Percentiles rank a stretch among this genome's conserved stretches.
Evolutionary conservation across 2,888 invertebrate species (phyloP).

Genomic region (Epirrhoe tristata): DNA sequence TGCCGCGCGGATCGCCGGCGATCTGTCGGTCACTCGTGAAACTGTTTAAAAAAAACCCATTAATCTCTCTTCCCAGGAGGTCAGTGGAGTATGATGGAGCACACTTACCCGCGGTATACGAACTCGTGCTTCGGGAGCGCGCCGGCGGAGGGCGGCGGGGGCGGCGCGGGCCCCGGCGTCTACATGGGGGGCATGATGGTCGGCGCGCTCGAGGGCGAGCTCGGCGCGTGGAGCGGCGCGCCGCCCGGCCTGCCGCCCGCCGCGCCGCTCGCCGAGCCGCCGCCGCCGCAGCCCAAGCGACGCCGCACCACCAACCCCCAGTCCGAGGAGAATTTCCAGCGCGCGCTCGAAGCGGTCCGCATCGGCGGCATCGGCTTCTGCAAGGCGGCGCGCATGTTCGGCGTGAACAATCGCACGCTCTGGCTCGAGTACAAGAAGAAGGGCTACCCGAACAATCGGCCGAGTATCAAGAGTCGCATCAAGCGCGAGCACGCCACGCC

Average conservation of each 20-base stretch:
- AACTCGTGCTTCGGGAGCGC: constrained; percentile 88
- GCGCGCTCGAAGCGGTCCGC: constrained; percentile 92
- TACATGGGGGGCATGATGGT: constrained; percentile 84
- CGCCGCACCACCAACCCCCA: constrained; percentile 92
- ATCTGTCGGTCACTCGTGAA: constrained; percentile 1
- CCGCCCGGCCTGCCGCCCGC: constrained; percentile 67
- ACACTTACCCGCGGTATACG: constrained; percentile 91
- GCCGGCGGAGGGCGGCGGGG: constrained; percentile 46
- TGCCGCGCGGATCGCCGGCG: constrained; percentile 12
- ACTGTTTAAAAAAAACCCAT: constrained; percentile 66
- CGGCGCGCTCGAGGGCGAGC: constrained; percentile 63
- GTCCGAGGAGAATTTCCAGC: constrained; percentile 92
- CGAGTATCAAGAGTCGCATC: constrained; percentile 91
- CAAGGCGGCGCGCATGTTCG: constrained; percentile 93
- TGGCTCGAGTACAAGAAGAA: constrained; percentile 95
- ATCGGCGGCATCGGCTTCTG: constrained; percentile 94
- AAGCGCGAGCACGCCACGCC: constrained; percentile 89
- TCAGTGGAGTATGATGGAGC: constrained; percentile 94
- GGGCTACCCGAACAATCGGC: constrained; percentile 92
- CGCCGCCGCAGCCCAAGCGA: constrained; percentile 82
- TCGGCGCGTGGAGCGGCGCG: constrained; percentile 71
- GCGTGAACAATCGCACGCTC: constrained; percentile 93
- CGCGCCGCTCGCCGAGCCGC: constrained; percentile 61
- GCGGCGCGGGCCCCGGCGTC: constrained; percentile 47
- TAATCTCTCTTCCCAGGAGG: constrained; percentile 90